Evolutionary conservation across 2,888 invertebrate genomes (phyloP).

Genomic region (Lasioglossum calceatum): DNA sequence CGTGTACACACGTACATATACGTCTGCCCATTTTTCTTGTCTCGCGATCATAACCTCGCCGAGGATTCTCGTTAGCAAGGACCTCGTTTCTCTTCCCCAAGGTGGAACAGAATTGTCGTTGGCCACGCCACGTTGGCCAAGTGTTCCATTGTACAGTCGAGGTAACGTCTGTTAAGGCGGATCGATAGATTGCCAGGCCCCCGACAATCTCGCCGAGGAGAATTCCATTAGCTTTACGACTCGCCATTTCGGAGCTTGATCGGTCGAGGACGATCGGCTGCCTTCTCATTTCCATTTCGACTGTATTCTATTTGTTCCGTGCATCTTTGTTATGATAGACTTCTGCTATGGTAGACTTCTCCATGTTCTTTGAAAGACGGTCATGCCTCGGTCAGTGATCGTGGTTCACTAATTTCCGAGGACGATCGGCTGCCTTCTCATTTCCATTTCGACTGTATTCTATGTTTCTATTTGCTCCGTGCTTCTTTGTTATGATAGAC

Average conservation of each 20-base stretch:
- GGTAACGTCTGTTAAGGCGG: conserved; percentile 40
- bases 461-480: too few relatives aligned
- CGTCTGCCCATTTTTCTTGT: background rate
- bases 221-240: conserved; percentile 55
- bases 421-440: too few relatives aligned
- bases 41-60: background rate
- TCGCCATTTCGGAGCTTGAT: conserved; percentile 33
- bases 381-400: background rate
- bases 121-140: conserved; percentile 10
- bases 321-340: background rate
- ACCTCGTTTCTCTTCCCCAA: conserved; percentile 12
- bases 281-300: background rate
- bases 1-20: background rate
- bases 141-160: conserved; percentile 28
- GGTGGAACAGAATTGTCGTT: conserved; percentile 26
- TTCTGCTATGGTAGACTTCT: background rate
- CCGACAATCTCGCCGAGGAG: conserved; percentile 23
- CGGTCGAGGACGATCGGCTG: background rate
- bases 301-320: background rate
- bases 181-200: conserved; percentile 36
- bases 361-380: background rate
- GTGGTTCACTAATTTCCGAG: too few relatives aligned
- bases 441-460: too few relatives aligned
- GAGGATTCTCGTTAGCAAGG: conserved; percentile 30
- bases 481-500: too few relatives aligned